These are phyloP conservation scores for Spermophilus dauricus DNA, from an alignment of 2,113 vertebrate genomes.

Conservation along the genomic window DNA sequence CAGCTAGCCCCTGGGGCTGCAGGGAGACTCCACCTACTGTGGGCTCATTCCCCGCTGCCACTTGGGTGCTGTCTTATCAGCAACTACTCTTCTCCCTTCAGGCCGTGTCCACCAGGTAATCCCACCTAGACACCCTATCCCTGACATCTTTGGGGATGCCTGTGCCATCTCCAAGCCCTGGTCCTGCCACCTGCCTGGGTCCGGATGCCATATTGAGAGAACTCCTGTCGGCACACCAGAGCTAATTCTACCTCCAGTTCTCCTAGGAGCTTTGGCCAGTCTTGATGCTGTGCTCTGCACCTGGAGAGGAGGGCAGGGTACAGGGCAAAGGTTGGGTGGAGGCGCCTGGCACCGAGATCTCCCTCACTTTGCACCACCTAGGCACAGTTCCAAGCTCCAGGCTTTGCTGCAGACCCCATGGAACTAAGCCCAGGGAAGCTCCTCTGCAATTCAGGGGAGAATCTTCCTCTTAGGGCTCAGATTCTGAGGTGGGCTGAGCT, in stretches of 20 bases:
- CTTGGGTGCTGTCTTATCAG: accelerated
- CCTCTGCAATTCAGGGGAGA: accelerated
- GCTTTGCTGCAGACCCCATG: background rate
- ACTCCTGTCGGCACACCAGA: background rate
- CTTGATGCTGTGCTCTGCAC: background rate
- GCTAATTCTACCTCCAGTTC: background rate
- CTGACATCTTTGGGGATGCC: background rate
- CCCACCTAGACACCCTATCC: background rate
- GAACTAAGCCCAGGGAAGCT: background rate
- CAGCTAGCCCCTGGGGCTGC: background rate
- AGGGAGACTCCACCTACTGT: background rate
- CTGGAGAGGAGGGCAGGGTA: background rate
- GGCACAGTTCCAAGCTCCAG: too few species aligned
- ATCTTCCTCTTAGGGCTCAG: background rate
- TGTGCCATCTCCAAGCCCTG: background rate
- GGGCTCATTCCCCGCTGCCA: background rate
- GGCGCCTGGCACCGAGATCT: background rate
- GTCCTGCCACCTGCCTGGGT: background rate
- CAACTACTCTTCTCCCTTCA: background rate
- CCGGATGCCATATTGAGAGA: background rate
- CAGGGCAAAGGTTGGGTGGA: background rate
- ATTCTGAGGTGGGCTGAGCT: too few species aligned
- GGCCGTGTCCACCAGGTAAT: background rate
- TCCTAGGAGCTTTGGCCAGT: background rate
- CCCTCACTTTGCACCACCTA: background rate